These are phyloP conservation scores for crab-eating macaque (Macaca fascicularis) DNA, from an alignment of 2,113 vertebrate genomes.

Conservation along the genomic window T2T-MFA8v1.1 NC_088385.1:126169001-126169500, in stretches of 20 bases:
- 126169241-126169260: no score
- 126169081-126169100: background rate
- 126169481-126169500: background rate
- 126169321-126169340: background rate
- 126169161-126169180: background rate
- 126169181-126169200: background rate
- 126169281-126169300: no score
- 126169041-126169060: background rate
- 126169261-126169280: background rate
- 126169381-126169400: background rate
- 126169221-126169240: background rate
- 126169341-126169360: background rate
- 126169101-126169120: background rate
- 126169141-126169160: background rate
- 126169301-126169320: no score
- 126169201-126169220: background rate
- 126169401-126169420: background rate
- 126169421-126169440: background rate
- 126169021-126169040: background rate
- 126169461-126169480: background rate
- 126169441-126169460: rapidly evolving
- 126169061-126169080: background rate
- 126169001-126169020: background rate
- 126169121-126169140: no score
- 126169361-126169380: background rate